Evolutionary conservation across 1,140 invertebrate genomes (phyloP), one percentile per base, ranked within the genome.

Genomic region (Battus philenor): DNA sequence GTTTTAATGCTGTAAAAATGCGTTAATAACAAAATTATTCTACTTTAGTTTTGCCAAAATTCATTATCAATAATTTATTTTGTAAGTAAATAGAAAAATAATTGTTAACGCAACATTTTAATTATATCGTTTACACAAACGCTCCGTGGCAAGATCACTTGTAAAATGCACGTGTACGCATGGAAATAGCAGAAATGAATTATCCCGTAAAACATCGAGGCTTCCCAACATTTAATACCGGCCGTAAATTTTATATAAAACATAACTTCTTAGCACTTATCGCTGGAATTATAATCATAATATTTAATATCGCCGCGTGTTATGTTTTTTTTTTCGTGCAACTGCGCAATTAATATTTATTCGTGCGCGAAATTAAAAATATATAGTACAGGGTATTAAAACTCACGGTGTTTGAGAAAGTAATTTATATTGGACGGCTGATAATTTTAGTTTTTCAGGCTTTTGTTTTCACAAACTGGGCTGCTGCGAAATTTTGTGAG

Each of bases 301-400:
- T 41, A 30, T 41, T 41, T 41, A 41, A 41, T 41, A 29, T 41
- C 36, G 36, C n/a, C 15, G 15, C 15, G 38, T 27, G 24, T 41
- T 44, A 24, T 27, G 47, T 49, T 51, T 46, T 57, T 59, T 50
- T 52, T 45, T 47, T 56, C 32, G 57, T 32, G 38, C 38, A 17
- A 27, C 38, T 26, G n/a, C 13, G 38, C 54, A 69, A 65, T 66
- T 66, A 66, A 69, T 69, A 69, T 66, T 60, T 63, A 61, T 63
- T 66, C 60, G 49, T 45, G 66, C 66, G 57, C 63, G 66, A 69
- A 69, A 69, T 69, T 69, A 63, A 70, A 69, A 70, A 61, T 60
- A 61, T 59, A 61, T 63, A 50, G 59, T 34, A 50, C 27, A 26
- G 52, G 44, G 50, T 59, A 50, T 54, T 48, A 47, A 55, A 59